phyloP scores from a whole-genome alignment of 2,888 invertebrate species.

The Harpalus rubripes region DNA sequence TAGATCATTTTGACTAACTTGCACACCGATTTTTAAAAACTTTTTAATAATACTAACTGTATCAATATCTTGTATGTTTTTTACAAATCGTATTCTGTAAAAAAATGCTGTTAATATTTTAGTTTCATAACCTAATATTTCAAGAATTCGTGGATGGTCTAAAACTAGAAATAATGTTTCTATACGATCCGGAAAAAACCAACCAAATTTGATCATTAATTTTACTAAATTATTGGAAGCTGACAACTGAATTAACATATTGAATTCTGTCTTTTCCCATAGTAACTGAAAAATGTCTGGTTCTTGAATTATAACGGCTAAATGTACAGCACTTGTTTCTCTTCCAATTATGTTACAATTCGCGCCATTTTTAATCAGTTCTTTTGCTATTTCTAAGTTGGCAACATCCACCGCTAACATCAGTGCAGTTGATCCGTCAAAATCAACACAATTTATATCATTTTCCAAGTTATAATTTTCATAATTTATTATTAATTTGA shows the following conservation, averaged over 20 bases:
- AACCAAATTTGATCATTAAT: conserved; percentile 59
- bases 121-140: conserved; percentile 14
- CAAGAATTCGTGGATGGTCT: conserved; percentile 29
- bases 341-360: conserved; percentile 62
- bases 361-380: conserved; percentile 58
- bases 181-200: conserved; percentile 56
- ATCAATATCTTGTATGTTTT: conserved; percentile 51
- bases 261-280: conserved; percentile 43
- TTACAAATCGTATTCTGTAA: conserved; percentile 57
- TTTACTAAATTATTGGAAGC: conserved; percentile 54
- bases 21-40: conserved; percentile 50
- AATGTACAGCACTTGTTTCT: conserved; percentile 63
- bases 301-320: conserved; percentile 60
- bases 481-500: conserved; percentile 30
- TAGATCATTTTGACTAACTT: conserved; percentile 36
- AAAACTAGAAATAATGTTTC: conserved; percentile 41
- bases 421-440: conserved; percentile 61
- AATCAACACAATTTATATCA: conserved; percentile 48
- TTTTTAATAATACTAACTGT: conserved; percentile 19
- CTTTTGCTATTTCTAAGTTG: conserved; percentile 51
- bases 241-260: conserved; percentile 33
- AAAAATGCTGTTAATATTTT: conserved; percentile 54
- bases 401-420: conserved; percentile 65
- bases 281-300: conserved; percentile 53
- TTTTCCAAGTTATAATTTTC: neutral